Conservation (phyloP, 2,797 vertebrate species). For the Amazonetta brasiliensis region DNA sequence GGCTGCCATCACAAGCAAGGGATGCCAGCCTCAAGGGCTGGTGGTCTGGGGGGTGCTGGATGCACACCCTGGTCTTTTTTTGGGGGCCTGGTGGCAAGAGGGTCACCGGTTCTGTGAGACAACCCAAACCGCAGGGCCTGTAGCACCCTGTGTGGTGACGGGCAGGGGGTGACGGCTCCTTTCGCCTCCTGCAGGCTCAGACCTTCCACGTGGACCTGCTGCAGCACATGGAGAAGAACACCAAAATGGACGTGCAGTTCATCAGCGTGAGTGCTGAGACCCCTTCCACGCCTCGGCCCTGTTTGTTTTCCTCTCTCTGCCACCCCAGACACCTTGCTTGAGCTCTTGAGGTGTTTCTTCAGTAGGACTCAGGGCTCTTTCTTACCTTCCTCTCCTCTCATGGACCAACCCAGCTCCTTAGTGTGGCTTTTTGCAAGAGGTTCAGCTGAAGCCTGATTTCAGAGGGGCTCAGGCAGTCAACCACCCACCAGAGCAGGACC, state of each 20-base stretch:
- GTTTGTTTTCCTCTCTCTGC: neutral
- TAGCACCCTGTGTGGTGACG: neutral
- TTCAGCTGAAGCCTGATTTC: neutral
- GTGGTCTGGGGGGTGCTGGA: fast-evolving
- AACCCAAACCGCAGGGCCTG: neutral
- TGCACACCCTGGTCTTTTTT: neutral
- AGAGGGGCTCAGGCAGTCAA: neutral
- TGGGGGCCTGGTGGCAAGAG: neutral
- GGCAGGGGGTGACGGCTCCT: neutral
- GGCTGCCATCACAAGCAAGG: neutral
- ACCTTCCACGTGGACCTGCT: slow-evolving; percentile 93
- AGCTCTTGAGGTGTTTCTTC: neutral
- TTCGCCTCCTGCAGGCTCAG: slow-evolving; percentile 81
- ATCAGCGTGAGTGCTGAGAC: slow-evolving; percentile 84
- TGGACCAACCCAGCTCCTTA: neutral
- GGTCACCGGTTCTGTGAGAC: neutral
- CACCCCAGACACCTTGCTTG: neutral
- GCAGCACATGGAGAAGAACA: slow-evolving; percentile 96
- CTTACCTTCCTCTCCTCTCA: neutral
- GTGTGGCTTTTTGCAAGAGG: neutral
- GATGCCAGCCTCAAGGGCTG: too few species aligned
- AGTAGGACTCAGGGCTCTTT: neutral
- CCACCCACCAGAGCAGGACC: neutral
- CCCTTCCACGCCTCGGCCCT: neutral
- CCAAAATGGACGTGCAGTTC: slow-evolving; percentile 94